A percentile compares a stretch with the other conserved stretches of the same genome.
Conservation (phyloP, 2,797 vertebrate species). For the Thaleichthys pacificus region DNA sequence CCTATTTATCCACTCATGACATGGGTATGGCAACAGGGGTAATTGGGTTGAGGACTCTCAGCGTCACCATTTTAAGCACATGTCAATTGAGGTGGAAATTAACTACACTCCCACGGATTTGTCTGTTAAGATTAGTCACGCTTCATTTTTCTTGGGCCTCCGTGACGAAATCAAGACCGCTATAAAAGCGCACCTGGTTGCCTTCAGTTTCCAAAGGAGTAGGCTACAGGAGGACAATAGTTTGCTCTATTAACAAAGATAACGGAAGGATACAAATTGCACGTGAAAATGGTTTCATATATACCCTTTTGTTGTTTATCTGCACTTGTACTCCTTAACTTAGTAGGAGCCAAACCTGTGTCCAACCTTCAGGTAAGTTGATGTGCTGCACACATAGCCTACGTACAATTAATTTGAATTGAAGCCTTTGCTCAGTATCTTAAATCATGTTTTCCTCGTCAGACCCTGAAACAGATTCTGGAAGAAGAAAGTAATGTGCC, state of each 20-base stretch:
- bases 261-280: neutral
- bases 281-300: constrained; percentile 39
- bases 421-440: neutral
- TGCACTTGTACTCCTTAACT: constrained; percentile 60
- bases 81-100: constrained; percentile 25
- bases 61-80: constrained; percentile 11
- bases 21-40: constrained; percentile 2
- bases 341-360: constrained; percentile 55
- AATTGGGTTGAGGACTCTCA: constrained; percentile 18
- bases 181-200: constrained; percentile 70
- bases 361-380: constrained; percentile 70
- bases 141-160: constrained; percentile 50
- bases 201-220: constrained; percentile 23
- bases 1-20: neutral
- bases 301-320: constrained; percentile 54
- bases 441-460: neutral
- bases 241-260: constrained; percentile 11
- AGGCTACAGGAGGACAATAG: neutral
- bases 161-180: constrained; percentile 61
- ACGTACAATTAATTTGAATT: neutral
- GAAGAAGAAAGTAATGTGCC: constrained; percentile 59
- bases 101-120: constrained; percentile 35
- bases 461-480: constrained; percentile 70
- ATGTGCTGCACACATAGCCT: neutral
- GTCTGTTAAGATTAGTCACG: constrained; percentile 55